phyloP scores from a whole-genome alignment of 2,888 invertebrate genomes.

The Caenorhabditis afra region DNA sequence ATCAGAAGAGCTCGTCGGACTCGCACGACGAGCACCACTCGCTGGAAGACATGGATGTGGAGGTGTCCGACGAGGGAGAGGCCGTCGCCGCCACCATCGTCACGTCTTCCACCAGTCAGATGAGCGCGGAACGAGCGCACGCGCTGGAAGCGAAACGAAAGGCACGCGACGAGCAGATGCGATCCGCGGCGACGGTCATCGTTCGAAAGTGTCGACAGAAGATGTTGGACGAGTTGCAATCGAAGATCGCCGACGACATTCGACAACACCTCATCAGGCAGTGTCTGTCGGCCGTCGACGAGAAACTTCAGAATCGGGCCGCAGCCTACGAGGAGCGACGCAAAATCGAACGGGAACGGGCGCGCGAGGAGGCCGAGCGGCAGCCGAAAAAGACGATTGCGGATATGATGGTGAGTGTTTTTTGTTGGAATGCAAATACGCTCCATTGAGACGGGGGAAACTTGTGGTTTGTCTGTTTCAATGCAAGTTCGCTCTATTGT shows the following conservation, averaged over 20 bases:
- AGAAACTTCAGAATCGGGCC: slow-evolving; percentile 8
- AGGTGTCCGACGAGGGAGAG: slow-evolving; percentile 53
- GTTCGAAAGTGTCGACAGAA: slow-evolving; percentile 4
- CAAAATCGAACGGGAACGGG: slow-evolving; percentile 48
- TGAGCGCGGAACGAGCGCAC: slow-evolving; percentile 7
- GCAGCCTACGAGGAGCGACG: slow-evolving; percentile 36
- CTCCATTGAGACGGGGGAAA: too few species aligned
- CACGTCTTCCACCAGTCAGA: too few species aligned
- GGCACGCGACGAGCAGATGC: not conserved
- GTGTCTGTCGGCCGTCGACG: slow-evolving; percentile 27
- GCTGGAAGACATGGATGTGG: slow-evolving; percentile 61
- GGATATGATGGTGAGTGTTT: slow-evolving; percentile 41
- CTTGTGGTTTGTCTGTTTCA: too few species aligned
- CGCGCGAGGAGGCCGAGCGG: slow-evolving; percentile 19
- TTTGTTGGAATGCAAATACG: too few species aligned
- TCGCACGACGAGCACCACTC: slow-evolving; percentile 48
- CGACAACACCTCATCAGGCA: slow-evolving; percentile 31
- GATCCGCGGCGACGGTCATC: not conserved
- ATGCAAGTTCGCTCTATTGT: too few species aligned
- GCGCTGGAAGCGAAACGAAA: slow-evolving; percentile 17
- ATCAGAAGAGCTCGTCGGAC: slow-evolving; percentile 16
- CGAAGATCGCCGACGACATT: slow-evolving; percentile 39
- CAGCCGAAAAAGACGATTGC: slow-evolving; percentile 21
- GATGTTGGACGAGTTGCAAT: slow-evolving; percentile 11
- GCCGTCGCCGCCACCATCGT: not conserved